Conservation (phyloP, 2,113 vertebrate genomes). For the Brachyhypopomus occidentalis region DNA sequence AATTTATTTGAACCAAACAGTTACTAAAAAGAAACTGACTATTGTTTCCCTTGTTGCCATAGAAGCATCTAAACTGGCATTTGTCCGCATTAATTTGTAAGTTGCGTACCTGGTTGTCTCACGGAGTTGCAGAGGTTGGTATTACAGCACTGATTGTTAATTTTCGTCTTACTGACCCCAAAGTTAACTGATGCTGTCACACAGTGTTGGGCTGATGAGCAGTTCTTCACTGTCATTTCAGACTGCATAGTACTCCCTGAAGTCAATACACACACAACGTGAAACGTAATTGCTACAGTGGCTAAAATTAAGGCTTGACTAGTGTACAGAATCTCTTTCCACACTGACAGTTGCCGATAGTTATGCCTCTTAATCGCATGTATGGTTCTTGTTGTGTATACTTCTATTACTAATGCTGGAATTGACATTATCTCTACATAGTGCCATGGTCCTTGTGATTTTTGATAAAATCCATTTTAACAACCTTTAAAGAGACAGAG, state of each 20-base stretch:
- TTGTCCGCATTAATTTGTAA: neutral
- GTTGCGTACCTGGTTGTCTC: slow-evolving; percentile 5
- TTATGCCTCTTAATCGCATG: too few relatives aligned
- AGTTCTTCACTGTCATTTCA: slow-evolving; percentile 45
- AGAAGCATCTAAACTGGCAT: neutral
- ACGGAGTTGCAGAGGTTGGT: slow-evolving; percentile 41
- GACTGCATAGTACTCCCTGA: slow-evolving; percentile 1
- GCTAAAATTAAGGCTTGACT: too few relatives aligned
- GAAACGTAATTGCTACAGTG: too few relatives aligned
- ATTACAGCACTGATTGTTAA: slow-evolving; percentile 35
- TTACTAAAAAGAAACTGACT: neutral
- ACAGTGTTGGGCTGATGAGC: slow-evolving; percentile 16
- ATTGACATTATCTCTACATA: too few relatives aligned
- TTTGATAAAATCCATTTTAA: too few relatives aligned
- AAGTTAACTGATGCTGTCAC: slow-evolving; percentile 41
- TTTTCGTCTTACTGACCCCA: slow-evolving; percentile 14
- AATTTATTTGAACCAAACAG: neutral
- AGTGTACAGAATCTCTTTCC: too few relatives aligned
- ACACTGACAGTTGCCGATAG: too few relatives aligned
- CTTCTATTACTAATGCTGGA: too few relatives aligned
- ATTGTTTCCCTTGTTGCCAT: neutral
- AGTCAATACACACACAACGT: neutral
- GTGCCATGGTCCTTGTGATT: too few relatives aligned
- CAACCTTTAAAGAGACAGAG: neutral
- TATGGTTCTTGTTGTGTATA: too few relatives aligned